Evolutionary conservation across 2,797 vertebrate genomes (phyloP).

Genomic region (Acanthurus leucopareius): DNA sequence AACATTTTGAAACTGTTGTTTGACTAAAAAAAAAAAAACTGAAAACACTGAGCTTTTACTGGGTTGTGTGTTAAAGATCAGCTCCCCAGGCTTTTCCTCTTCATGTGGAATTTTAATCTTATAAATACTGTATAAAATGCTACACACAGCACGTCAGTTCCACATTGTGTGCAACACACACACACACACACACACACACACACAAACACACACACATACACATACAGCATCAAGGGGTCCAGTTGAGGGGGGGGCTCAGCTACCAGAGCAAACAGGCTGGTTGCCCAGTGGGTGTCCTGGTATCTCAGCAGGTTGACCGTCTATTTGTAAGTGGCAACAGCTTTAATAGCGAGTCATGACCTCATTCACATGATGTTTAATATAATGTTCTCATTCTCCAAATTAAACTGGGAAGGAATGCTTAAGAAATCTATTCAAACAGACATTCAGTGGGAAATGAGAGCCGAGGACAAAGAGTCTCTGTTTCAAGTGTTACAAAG

Average conservation of each 20-base stretch:
- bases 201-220: no score
- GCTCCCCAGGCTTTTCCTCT: constrained; percentile 2
- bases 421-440: background rate
- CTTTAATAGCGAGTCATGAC: constrained; percentile 17
- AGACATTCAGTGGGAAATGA: background rate
- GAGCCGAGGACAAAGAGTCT: background rate
- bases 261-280: background rate
- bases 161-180: constrained; percentile 5
- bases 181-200: constrained; percentile 4
- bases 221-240: no score
- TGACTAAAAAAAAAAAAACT: background rate
- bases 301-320: constrained; percentile 19
- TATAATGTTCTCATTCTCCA: constrained; percentile 10
- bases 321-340: background rate
- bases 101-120: constrained; percentile 8
- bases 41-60: background rate
- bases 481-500: background rate
- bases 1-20: constrained; percentile 23
- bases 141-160: constrained; percentile 12
- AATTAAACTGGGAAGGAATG: background rate
- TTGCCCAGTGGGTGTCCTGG: constrained; percentile 9
- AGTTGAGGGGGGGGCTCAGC: background rate
- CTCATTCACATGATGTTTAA: constrained; percentile 18
- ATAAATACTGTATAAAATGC: constrained; percentile 6
- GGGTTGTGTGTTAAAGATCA: background rate